Base-by-base conservation (phyloP, 2,888 invertebrate genomes). In the Melanchra persicariae region DNA sequence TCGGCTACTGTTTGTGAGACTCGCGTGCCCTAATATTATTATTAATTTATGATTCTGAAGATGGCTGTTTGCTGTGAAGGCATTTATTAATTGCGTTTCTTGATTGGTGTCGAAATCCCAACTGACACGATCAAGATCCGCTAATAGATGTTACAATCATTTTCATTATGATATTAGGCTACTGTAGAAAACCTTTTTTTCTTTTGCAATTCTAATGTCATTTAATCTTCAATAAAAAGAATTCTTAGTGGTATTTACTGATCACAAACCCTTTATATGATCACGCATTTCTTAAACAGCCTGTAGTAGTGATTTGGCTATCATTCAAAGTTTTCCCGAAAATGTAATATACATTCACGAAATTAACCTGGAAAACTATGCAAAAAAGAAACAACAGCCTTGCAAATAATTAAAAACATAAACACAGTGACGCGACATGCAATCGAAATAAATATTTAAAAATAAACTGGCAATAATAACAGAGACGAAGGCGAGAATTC, bases 1-100 rank as follows among this genome's bases (percentile, higher is more conserved):
- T 43, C 8, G 63, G 89, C 90, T 90, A 89, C 91, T 86, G 88
- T 85, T 77, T 81, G 9, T 19, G 68, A 5, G n/a, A 0, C n/a
- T 26, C n/a, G n/a, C n/a, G n/a, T 9, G 26, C 19, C 30, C 37
- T 57, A 22, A 57, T 57, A 22, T 57, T 22, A 37, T 57, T n/a
- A n/a, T n/a, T n/a, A n/a, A n/a, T n/a, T n/a, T n/a, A 22, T 40
- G 22, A 40, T 40, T 58, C 19, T 57, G 45, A 52, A 59, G 24
- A 58, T 58, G 37, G 2, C 40, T n/a, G n/a, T 24, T 58, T 45
- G 2, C 40, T n/a, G n/a, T 24, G 17, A 47, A 26, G 5, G n/a
- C n/a, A 43, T 51, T 15, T 43, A 10, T 45, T n/a, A 26, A 22
- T 9, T 10, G 19, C 4, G n/a, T 51, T 66, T 17, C 70, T 49